Conservation (phyloP, 2,888 invertebrate species). For the Hecatera dysodea region DNA sequence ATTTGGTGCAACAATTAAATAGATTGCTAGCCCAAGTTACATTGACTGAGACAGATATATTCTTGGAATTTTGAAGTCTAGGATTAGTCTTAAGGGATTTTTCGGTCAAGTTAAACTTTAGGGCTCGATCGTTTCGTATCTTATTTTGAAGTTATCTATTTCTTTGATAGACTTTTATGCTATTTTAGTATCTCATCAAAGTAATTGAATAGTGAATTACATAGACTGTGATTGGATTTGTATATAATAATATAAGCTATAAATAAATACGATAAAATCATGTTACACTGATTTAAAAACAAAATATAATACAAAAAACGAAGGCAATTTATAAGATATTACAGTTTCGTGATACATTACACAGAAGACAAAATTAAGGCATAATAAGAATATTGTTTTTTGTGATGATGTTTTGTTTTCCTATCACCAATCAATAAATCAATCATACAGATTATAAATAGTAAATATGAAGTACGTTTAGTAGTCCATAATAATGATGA, state of each 20-base stretch:
- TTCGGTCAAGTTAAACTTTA: constrained; percentile 32
- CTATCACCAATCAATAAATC: not conserved
- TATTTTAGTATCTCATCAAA: not conserved
- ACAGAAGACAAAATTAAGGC: not conserved
- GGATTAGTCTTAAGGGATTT: constrained; percentile 35
- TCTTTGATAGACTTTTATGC: constrained; percentile 12
- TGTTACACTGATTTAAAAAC: not conserved
- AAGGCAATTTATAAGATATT: not conserved
- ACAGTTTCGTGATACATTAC: not conserved
- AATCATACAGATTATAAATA: not conserved
- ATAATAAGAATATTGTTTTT: not conserved
- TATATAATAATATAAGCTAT: no score
- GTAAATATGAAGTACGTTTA: not conserved
- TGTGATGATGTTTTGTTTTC: no score
- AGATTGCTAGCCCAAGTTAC: constrained; percentile 50
- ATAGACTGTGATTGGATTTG: not conserved
- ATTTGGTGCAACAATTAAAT: constrained; percentile 57
- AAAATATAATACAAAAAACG: not conserved
- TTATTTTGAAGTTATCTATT: constrained; percentile 28
- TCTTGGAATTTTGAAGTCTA: constrained; percentile 24
- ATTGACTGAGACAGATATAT: constrained; percentile 20
- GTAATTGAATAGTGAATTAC: constrained; percentile 9
- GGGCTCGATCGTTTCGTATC: constrained; percentile 19
- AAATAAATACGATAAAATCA: not conserved
- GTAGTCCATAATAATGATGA: not conserved